Conservation (phyloP, 2,113 vertebrate genomes). For the Rhinopomastus cyanomelas region DNA sequence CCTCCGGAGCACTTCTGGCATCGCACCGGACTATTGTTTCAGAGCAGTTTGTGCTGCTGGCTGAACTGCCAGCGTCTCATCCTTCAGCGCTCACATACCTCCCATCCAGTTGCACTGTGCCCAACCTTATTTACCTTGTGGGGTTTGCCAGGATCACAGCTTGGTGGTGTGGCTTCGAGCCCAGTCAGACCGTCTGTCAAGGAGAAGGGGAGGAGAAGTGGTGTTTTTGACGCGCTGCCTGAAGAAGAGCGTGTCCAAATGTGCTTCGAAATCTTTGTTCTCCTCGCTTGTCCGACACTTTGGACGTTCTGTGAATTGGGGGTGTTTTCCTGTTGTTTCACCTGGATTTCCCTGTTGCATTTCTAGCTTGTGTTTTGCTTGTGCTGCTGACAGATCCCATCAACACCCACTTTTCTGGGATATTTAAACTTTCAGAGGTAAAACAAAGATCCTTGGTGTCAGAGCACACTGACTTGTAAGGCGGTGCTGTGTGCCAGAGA, state of each 20-base stretch:
- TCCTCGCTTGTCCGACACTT: background rate
- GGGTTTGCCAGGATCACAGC: slow-evolving; percentile 63
- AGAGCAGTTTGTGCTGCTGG: background rate
- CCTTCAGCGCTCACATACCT: background rate
- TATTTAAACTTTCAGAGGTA: slow-evolving; percentile 52
- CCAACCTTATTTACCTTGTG: slow-evolving; percentile 52
- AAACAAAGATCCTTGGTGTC: slow-evolving; percentile 60
- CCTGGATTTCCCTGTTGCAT: slow-evolving; percentile 3
- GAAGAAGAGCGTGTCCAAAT: slow-evolving; percentile 29
- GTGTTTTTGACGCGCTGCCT: slow-evolving; percentile 18
- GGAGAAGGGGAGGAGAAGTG: slow-evolving; percentile 24
- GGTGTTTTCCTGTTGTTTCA: background rate
- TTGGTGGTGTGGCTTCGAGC: slow-evolving; percentile 32
- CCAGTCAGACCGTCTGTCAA: slow-evolving; percentile 47
- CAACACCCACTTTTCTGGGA: slow-evolving; percentile 61
- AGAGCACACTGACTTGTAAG: slow-evolving; percentile 50
- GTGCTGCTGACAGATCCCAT: slow-evolving; percentile 64
- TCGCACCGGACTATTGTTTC: background rate
- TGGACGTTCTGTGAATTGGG: background rate
- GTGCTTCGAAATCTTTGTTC: slow-evolving; percentile 17
- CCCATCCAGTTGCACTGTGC: slow-evolving; percentile 11
- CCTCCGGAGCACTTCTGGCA: background rate
- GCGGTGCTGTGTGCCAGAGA: slow-evolving; percentile 29
- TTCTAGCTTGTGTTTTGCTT: slow-evolving; percentile 58
- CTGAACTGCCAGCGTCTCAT: background rate